Conservation (phyloP, 1,140 invertebrate species). For the Trichoplusia ni region DNA sequence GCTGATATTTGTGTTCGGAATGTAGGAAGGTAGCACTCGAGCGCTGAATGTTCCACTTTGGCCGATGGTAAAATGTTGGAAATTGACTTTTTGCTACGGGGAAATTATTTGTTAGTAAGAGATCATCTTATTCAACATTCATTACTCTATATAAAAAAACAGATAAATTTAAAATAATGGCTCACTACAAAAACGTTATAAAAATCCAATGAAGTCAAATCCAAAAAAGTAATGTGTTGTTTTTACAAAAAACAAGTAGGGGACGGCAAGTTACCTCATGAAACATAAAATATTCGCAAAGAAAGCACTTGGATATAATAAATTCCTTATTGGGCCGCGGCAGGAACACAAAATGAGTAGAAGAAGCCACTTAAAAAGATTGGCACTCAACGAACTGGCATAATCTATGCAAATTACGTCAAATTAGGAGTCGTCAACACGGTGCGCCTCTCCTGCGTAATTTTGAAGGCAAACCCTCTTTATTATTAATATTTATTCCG, state of each 20-base stretch:
- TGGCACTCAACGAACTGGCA: conserved; percentile 79
- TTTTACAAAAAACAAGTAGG: conserved; percentile 32
- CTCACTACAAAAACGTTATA: neutral
- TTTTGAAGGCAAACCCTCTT: conserved; percentile 78
- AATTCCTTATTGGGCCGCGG: conserved; percentile 64
- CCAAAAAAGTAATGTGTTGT: conserved; percentile 5
- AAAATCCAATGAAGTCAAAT: neutral
- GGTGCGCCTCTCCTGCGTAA: conserved; percentile 64
- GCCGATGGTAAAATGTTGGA: no score
- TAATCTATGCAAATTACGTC: conserved; percentile 81
- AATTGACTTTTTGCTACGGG: no score
- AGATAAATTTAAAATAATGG: no score
- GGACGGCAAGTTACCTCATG: conserved; percentile 36
- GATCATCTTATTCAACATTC: no score
- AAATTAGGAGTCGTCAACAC: conserved; percentile 81
- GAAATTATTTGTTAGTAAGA: no score
- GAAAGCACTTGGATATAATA: conserved; percentile 62
- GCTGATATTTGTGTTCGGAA: conserved; percentile 34
- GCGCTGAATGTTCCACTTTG: no score
- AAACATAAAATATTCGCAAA: conserved; percentile 55
- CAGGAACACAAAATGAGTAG: conserved; percentile 72
- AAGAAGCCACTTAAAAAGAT: conserved; percentile 80
- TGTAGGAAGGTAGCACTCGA: conserved; percentile 5
- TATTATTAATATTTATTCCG: conserved; percentile 81
- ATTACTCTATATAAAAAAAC: no score